Percentiles rank a stretch among this genome's conserved stretches.
These are phyloP conservation scores for Cliona cf. orientalis DNA, from an alignment of 37 sponge, comb jelly and placozoan genomes.

Conservation along the genomic window DNA sequence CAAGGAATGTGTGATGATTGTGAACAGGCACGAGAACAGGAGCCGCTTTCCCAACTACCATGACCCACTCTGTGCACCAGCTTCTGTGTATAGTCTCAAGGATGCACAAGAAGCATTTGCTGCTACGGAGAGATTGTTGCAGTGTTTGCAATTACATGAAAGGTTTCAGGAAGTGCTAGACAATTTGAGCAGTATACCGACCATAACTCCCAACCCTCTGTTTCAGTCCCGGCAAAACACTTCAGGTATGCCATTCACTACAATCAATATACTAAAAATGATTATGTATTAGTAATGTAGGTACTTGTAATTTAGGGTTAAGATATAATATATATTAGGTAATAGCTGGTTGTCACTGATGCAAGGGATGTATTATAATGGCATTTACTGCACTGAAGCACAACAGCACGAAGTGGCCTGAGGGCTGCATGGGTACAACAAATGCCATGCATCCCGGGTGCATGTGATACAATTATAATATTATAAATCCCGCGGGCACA, in stretches of 20 bases:
- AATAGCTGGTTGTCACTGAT: too few species aligned
- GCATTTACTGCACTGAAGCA: too few species aligned
- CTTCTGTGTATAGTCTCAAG: slow-evolving; percentile 13
- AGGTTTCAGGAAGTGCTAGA: slow-evolving; percentile 8
- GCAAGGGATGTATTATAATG: too few species aligned
- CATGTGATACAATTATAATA: too few species aligned
- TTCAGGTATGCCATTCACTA: slow-evolving; percentile 1
- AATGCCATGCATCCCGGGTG: too few species aligned
- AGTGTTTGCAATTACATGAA: not conserved
- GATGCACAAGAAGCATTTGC: slow-evolving; percentile 48
- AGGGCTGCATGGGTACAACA: too few species aligned
- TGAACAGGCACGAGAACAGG: slow-evolving; percentile 47
- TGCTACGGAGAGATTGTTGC: slow-evolving; percentile 27
- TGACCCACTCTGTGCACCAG: slow-evolving; percentile 44
- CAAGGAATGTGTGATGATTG: slow-evolving; percentile 28
- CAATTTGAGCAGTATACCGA: slow-evolving; percentile 9
- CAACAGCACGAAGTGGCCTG: too few species aligned
- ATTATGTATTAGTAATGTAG: not conserved
- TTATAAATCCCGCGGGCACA: too few species aligned
- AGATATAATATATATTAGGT: too few species aligned
- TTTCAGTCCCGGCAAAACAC: not conserved
- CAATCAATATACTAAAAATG: too few species aligned
- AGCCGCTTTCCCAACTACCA: slow-evolving; percentile 66
- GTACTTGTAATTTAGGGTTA: too few species aligned
- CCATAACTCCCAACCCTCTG: slow-evolving; percentile 1